These are phyloP conservation scores for Pentamera pediparva DNA, from an alignment of 53 echinoderm and acorn worm genomes.

Conservation along the genomic window DNA sequence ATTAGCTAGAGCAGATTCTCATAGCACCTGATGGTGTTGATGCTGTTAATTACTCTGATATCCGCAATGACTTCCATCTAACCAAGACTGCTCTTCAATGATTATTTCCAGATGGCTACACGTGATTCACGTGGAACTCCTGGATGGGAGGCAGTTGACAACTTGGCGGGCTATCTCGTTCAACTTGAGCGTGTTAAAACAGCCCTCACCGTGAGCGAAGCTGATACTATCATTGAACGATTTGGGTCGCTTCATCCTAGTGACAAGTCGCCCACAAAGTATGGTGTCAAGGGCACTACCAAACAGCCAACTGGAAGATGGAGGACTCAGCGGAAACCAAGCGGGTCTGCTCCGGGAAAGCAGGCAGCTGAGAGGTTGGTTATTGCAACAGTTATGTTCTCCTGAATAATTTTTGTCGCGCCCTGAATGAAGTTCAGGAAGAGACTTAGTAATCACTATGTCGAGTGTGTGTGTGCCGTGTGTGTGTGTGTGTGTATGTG, in stretches of 20 bases:
- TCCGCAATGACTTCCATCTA: too few relatives aligned
- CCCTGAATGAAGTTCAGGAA: background rate
- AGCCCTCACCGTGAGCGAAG: constrained; percentile 27
- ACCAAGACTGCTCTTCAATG: too few relatives aligned
- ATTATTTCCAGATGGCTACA: background rate
- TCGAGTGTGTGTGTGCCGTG: too few relatives aligned
- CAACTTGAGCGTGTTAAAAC: constrained; percentile 25
- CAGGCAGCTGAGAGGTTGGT: constrained; percentile 37
- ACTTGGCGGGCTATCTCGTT: constrained; percentile 33
- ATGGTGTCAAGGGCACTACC: constrained; percentile 7
- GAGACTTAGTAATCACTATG: too few relatives aligned
- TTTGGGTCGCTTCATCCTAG: constrained; percentile 8
- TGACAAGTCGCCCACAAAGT: constrained; percentile 33
- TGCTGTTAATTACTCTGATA: too few relatives aligned
- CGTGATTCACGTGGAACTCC: constrained; percentile 6
- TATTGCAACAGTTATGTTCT: too few relatives aligned
- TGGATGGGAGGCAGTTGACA: constrained; percentile 46
- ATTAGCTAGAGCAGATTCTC: too few relatives aligned
- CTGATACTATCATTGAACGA: background rate
- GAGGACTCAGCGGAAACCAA: constrained; percentile 38
- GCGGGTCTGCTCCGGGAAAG: constrained; percentile 39
- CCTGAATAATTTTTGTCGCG: background rate
- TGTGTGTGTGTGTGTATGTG: background rate
- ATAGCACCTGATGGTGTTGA: too few relatives aligned
- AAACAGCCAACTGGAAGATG: constrained; percentile 25